Conservation (phyloP, 2,888 invertebrate genomes). For the Papilio elwesi region DNA sequence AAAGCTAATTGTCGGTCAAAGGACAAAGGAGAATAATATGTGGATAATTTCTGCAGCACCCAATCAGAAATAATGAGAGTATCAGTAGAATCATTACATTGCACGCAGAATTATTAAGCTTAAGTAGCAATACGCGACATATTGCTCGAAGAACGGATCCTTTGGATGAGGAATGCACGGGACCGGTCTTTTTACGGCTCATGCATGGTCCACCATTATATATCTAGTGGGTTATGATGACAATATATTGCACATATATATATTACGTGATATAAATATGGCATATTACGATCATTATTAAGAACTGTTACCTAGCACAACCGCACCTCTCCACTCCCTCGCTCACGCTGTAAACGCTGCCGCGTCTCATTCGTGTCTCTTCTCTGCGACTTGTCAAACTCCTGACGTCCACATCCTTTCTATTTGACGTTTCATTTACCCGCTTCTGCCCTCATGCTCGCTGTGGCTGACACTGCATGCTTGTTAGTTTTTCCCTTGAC, state of each 20-base stretch:
- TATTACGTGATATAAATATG: neutral
- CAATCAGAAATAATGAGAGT: too few relatives aligned
- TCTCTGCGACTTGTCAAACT: constrained; percentile 65
- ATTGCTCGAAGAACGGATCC: too few relatives aligned
- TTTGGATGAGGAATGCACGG: too few relatives aligned
- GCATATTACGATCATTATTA: neutral
- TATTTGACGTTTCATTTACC: constrained; percentile 44
- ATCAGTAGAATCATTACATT: neutral
- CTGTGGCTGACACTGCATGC: neutral
- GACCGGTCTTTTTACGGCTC: too few relatives aligned
- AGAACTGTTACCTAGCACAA: constrained; percentile 66
- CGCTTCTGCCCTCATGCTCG: constrained; percentile 11
- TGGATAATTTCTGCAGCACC: too few relatives aligned
- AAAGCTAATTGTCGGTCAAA: too few relatives aligned
- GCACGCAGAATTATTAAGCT: too few relatives aligned
- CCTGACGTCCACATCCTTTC: constrained; percentile 56
- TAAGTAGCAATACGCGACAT: too few relatives aligned
- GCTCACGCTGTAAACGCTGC: constrained; percentile 80
- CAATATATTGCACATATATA: neutral
- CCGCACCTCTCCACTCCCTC: constrained; percentile 80
- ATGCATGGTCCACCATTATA: too few relatives aligned
- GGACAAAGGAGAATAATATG: too few relatives aligned
- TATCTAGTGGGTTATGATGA: neutral
- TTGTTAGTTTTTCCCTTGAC: constrained; percentile 7
- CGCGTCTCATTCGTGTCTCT: constrained; percentile 76